Evolutionary conservation across 2,888 invertebrate species (phyloP), one percentile per base, ranked within the genome.

Genomic region (Nysson spinosus): DNA sequence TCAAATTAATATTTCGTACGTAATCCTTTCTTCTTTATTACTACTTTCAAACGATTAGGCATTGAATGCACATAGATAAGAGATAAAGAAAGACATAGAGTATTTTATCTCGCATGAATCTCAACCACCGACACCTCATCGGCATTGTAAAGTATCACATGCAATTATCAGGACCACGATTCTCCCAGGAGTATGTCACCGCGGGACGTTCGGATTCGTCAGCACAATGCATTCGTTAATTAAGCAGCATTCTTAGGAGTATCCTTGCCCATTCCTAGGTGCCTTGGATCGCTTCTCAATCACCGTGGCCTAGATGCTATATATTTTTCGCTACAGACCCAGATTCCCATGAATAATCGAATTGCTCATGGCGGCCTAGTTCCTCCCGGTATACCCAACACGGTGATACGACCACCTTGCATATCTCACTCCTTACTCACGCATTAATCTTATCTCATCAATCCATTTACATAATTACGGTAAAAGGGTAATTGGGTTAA

Each of bases 291-390:
- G n/a, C 26, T 32, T 32, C 19, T 43, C 51, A 56, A 42, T 39
- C 49, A 56, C 32, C 37, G 12, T 54, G 66, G 51, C 75, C 75
- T 63, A 47, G 63, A 63, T 73, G 39, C 42, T 39, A 34, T 30
- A 40, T 52, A 58, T 50, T 72, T 69, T 66, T 69, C 55, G 55
- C 56, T 50, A 54, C 58, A 63, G 64, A 71, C 65, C 69, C 69
- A 67, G 68, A 77, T 69, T 66, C 69, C 75, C 43, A 69, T 74
- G 49, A 67, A 72, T 69, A 72, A 72, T 72, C 46, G 61, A 58
- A 68, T 74, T 39, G 51, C 56, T 52, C 57, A 57, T 26, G 30
- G 34, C 14, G 39, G 24, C 55, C 49, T 52, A 40, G 51, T 60
- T 43, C 17, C 30, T 47, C 22, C 6, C 20, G 37, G 46, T 26